Conservation (phyloP, 2,888 invertebrate species). For the Esperia sulphurella region DNA sequence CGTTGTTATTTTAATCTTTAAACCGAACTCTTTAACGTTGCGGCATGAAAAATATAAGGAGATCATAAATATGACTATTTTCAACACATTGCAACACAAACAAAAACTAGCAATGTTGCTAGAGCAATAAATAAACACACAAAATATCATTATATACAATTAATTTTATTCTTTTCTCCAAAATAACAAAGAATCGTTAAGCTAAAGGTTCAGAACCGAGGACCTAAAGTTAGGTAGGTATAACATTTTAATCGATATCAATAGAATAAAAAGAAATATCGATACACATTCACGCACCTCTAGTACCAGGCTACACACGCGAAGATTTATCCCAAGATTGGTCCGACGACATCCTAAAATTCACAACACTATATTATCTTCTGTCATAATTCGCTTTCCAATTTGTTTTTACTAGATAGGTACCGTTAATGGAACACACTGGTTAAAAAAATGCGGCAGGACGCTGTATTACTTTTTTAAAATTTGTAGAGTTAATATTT, state of each 20-base stretch:
- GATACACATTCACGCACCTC: conserved; percentile 22
- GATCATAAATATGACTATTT: too few species aligned
- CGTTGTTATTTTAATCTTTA: too few species aligned
- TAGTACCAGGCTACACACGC: conserved; percentile 25
- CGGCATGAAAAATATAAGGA: too few species aligned
- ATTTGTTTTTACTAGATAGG: background rate
- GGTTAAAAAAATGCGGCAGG: conserved; percentile 1
- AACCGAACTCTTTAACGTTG: too few species aligned
- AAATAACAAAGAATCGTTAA: conserved; percentile 71
- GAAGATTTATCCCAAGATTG: conserved; percentile 35
- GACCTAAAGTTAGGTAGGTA: conserved; percentile 35
- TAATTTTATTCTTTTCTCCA: conserved; percentile 66
- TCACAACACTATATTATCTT: conserved; percentile 39
- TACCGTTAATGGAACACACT: conserved; percentile 25
- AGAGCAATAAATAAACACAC: conserved; percentile 12
- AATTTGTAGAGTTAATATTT: background rate
- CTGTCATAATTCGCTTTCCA: conserved; percentile 9
- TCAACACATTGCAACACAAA: too few species aligned
- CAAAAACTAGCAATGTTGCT: too few species aligned
- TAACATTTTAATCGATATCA: conserved; percentile 43
- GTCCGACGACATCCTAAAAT: conserved; percentile 40
- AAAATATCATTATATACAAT: conserved; percentile 54
- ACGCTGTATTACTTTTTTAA: background rate
- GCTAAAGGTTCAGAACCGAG: conserved; percentile 71
- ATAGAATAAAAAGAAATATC: conserved; percentile 26